These are phyloP conservation scores for Pomacea canaliculata DNA, from an alignment of 2,888 invertebrate species.

Conservation along the genomic window DNA sequence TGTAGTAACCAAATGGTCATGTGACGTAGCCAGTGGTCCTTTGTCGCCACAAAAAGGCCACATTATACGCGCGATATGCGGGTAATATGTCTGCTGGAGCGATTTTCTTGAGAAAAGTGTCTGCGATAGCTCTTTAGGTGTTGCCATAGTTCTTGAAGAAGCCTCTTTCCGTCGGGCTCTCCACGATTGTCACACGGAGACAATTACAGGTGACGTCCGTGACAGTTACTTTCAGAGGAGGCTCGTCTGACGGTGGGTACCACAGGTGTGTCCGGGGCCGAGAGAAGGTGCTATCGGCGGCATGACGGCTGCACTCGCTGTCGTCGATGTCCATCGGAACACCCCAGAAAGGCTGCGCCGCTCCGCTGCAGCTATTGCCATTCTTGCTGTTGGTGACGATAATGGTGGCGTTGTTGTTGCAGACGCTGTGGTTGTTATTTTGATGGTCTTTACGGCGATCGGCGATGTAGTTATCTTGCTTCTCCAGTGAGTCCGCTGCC, in stretches of 20 bases:
- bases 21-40: too few relatives aligned
- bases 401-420: background rate
- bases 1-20: too few relatives aligned
- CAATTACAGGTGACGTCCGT: slow-evolving; percentile 58
- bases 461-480: slow-evolving; percentile 1
- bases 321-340: slow-evolving; percentile 16
- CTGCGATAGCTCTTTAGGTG: background rate
- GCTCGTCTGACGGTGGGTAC: slow-evolving; percentile 28
- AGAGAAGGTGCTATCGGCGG: slow-evolving; percentile 3
- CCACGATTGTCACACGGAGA: slow-evolving; percentile 57
- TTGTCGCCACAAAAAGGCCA: too few relatives aligned
- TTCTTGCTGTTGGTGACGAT: too few relatives aligned
- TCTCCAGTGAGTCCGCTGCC: slow-evolving; percentile 17
- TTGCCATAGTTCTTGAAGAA: slow-evolving; percentile 47
- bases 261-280: slow-evolving; percentile 25
- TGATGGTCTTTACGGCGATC: background rate
- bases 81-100: too few relatives aligned
- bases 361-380: background rate
- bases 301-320: slow-evolving; percentile 3
- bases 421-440: background rate
- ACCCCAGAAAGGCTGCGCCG: background rate
- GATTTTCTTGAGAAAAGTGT: too few relatives aligned
- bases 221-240: slow-evolving; percentile 44
- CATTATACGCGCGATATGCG: too few relatives aligned
- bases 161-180: slow-evolving; percentile 53